Percentiles rank a stretch among this genome's conserved stretches.
phyloP scores from a whole-genome alignment of 2,113 vertebrate genomes.

The Onychostoma macrolepis region DNA sequence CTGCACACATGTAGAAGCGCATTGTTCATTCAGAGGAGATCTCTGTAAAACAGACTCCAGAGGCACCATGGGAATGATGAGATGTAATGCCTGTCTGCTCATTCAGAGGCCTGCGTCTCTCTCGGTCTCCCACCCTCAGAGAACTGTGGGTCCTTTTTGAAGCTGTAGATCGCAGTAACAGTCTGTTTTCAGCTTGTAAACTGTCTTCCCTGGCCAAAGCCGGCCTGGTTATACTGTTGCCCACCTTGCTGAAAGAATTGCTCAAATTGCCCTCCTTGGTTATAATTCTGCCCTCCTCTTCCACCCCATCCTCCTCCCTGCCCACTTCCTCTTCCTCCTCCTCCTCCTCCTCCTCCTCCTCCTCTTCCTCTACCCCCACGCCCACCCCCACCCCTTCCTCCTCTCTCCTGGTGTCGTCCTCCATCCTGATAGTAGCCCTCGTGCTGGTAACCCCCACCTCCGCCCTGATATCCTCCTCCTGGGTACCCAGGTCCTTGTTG shows the following conservation, averaged over 20 bases:
- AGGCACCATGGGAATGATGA: slow-evolving; percentile 19
- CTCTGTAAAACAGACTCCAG: slow-evolving; percentile 19
- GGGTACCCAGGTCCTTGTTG: slow-evolving; percentile 69
- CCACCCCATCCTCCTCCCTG: slow-evolving; percentile 88
- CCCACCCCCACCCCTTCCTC: slow-evolving; percentile 73
- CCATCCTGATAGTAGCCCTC: slow-evolving; percentile 77
- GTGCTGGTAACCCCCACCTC: slow-evolving; percentile 79
- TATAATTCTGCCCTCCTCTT: slow-evolving; percentile 88
- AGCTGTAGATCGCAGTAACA: slow-evolving; percentile 69
- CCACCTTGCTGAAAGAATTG: slow-evolving; percentile 99
- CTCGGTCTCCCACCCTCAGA: not conserved
- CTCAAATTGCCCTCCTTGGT: slow-evolving; percentile 97
- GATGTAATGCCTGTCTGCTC: slow-evolving; percentile 8
- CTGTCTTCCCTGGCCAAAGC: slow-evolving; percentile 93
- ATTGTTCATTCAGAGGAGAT: slow-evolving; percentile 8
- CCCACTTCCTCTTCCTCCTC: slow-evolving; percentile 77
- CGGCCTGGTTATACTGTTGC: slow-evolving; percentile 93
- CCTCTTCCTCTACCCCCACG: slow-evolving; percentile 76
- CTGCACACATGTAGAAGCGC: slow-evolving; percentile 11
- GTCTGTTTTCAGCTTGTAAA: slow-evolving; percentile 88
- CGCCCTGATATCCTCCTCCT: slow-evolving; percentile 76
- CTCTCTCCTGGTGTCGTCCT: slow-evolving; percentile 82
- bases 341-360: slow-evolving; percentile 71
- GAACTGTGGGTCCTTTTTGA: slow-evolving; percentile 64
- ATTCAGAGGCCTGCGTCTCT: slow-evolving; percentile 34